phyloP scores from a whole-genome alignment of 2,888 invertebrate genomes.

The Lymantria monacha region DNA sequence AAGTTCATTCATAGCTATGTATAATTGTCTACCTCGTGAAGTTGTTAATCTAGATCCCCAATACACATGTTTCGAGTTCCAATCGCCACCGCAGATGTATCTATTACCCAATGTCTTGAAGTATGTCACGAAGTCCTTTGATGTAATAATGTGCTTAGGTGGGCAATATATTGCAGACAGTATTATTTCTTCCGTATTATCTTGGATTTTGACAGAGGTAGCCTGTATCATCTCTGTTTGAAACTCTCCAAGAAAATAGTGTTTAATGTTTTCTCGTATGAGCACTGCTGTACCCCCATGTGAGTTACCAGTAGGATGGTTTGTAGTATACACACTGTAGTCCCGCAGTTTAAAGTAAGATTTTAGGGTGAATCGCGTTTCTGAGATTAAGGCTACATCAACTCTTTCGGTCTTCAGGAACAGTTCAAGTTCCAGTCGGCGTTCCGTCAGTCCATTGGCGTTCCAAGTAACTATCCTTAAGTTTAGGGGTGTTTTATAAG shows the following conservation, averaged over 20 bases:
- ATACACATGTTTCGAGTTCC: slow-evolving; percentile 3
- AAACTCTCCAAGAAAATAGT: background rate
- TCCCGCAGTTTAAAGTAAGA: background rate
- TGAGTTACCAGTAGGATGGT: background rate
- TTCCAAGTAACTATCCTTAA: slow-evolving; percentile 5
- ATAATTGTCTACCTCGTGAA: background rate
- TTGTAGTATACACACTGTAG: slow-evolving; percentile 1
- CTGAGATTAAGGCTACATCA: slow-evolving; percentile 6
- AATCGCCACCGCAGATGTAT: slow-evolving; percentile 2
- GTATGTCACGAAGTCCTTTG: background rate
- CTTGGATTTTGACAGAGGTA: no score
- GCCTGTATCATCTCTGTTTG: no score
- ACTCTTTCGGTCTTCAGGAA: background rate
- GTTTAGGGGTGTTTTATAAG: slow-evolving; percentile 1
- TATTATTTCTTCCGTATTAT: slow-evolving; percentile 1
- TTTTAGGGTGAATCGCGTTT: slow-evolving; percentile 1
- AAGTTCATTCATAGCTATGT: background rate
- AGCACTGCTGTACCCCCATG: background rate
- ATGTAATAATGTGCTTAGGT: background rate
- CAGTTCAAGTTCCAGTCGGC: slow-evolving; percentile 3
- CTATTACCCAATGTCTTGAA: background rate
- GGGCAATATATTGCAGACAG: slow-evolving; percentile 5
- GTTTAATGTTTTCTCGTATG: background rate
- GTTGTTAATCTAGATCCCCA: background rate
- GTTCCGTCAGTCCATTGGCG: slow-evolving; percentile 6